These are phyloP conservation scores for Gryllus bimaculatus DNA, from an alignment of 1,140 invertebrate species.

Conservation along the genomic window DNA sequence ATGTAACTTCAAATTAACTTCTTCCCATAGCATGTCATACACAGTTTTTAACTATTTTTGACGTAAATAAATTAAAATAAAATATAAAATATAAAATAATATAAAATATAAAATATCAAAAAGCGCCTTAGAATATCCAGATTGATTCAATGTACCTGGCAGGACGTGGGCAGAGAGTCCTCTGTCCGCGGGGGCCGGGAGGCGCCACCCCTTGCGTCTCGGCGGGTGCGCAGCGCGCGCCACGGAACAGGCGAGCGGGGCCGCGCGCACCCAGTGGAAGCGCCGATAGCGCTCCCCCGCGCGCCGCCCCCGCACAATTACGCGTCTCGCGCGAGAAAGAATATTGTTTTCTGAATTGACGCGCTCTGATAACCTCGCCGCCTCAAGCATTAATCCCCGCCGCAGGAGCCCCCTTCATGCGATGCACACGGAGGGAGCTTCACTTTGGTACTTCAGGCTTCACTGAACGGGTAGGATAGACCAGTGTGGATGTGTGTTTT, in stretches of 20 bases:
- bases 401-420: not conserved
- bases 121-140: too few relatives aligned
- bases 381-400: not conserved
- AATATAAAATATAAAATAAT: too few relatives aligned
- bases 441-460: not conserved
- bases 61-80: too few relatives aligned
- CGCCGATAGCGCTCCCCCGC: not conserved
- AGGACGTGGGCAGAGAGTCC: not conserved
- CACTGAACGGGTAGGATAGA: not conserved
- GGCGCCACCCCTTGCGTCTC: too few relatives aligned
- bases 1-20: too few relatives aligned
- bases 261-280: not conserved
- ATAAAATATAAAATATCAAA: too few relatives aligned
- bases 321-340: not conserved
- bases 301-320: not conserved
- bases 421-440: not conserved
- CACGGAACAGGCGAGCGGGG: too few relatives aligned
- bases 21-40: too few relatives aligned
- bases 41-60: too few relatives aligned
- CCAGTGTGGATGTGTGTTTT: too few relatives aligned
- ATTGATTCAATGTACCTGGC: too few relatives aligned
- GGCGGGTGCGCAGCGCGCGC: too few relatives aligned
- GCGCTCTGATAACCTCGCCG: not conserved
- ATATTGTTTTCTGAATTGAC: conserved; percentile 1
- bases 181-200: not conserved